Percentiles rank a stretch among this genome's conserved stretches.
Conservation (phyloP, 2,888 invertebrate genomes). For the Acheta domesticus region DNA sequence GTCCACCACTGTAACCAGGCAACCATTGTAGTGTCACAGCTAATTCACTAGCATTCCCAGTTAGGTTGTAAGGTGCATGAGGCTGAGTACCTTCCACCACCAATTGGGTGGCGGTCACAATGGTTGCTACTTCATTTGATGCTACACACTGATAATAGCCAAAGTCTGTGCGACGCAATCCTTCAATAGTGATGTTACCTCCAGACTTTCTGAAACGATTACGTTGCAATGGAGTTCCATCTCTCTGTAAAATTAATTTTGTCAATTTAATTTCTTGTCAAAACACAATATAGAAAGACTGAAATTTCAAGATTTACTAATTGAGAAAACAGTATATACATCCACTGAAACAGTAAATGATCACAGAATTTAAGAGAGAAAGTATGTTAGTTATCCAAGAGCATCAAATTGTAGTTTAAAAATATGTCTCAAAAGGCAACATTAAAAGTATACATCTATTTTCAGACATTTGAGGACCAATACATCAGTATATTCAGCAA, state of each 20-base stretch:
- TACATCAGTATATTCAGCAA: no score
- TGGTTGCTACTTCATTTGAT: constrained; percentile 92
- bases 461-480: no score
- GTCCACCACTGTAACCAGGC: constrained; percentile 93
- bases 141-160: constrained; percentile 95
- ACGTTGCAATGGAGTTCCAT: constrained; percentile 77
- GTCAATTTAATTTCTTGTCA: no score
- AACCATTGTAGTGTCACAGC: constrained; percentile 88
- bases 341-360: no score
- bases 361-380: no score
- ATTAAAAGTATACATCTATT: no score
- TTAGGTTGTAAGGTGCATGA: constrained; percentile 94
- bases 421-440: no score
- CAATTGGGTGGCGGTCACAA: constrained; percentile 82
- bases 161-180: constrained; percentile 82
- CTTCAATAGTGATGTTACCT: constrained; percentile 89
- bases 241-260: constrained; percentile 53
- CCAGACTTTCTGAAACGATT: constrained; percentile 73
- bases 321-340: no score
- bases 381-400: no score
- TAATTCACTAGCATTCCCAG: constrained; percentile 84
- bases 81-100: constrained; percentile 94
- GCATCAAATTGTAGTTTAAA: no score
- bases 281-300: no score
- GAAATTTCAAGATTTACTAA: no score